Evolutionary conservation across 1,140 invertebrate species (phyloP).

Genomic region (Calephelis virginiensis): DNA sequence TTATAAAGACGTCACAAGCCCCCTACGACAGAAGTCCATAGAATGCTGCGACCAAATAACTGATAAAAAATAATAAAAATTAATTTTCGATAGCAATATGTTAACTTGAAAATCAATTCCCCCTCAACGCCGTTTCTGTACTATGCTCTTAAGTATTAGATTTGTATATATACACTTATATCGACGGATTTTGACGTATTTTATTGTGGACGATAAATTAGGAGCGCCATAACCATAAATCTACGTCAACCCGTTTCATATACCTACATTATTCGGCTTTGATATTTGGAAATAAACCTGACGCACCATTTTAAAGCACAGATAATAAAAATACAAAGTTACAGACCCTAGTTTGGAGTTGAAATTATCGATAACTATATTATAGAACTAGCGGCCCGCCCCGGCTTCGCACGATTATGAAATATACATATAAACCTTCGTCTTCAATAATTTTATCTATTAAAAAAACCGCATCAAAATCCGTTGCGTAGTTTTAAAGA

Average conservation of each 20-base stretch:
- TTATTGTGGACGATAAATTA: slow-evolving; percentile 67
- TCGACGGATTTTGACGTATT: slow-evolving; percentile 58
- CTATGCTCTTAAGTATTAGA: neutral
- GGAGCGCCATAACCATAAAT: slow-evolving; percentile 69
- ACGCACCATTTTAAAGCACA: slow-evolving; percentile 21
- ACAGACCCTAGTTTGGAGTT: slow-evolving; percentile 1
- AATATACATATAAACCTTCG: too few relatives aligned
- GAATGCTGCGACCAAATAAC: too few relatives aligned
- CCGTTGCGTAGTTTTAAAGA: too few relatives aligned
- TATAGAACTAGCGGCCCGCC: too few relatives aligned
- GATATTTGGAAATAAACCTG: slow-evolving; percentile 47
- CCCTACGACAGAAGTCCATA: too few relatives aligned
- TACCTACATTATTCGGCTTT: slow-evolving; percentile 49
- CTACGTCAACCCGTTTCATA: slow-evolving; percentile 68
- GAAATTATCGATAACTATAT: neutral
- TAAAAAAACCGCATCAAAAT: too few relatives aligned
- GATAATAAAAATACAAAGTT: slow-evolving; percentile 24
- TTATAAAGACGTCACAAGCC: too few relatives aligned
- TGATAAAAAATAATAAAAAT: too few relatives aligned
- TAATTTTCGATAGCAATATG: slow-evolving; percentile 5
- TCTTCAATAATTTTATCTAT: too few relatives aligned
- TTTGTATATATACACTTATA: slow-evolving; percentile 33
- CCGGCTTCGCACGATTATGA: too few relatives aligned
- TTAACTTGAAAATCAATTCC: slow-evolving; percentile 10
- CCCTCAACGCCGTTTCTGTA: slow-evolving; percentile 11